These are phyloP conservation scores for Polyergus mexicanus DNA, from an alignment of 1,140 invertebrate species.

Conservation along the genomic window DNA sequence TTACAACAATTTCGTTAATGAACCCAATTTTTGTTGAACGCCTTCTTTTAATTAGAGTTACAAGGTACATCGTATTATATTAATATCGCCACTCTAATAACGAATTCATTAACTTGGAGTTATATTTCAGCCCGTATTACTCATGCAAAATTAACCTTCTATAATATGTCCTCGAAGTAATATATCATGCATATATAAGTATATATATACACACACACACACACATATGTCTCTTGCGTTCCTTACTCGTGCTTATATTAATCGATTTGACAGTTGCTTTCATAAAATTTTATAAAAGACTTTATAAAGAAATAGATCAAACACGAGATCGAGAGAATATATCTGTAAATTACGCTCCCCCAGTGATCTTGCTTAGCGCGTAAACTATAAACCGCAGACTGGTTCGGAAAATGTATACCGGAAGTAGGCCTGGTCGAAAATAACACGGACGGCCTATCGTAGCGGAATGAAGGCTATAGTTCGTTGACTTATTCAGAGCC, in stretches of 20 bases:
- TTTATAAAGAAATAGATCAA: background rate
- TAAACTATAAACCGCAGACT: conserved; percentile 9
- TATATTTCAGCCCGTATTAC: conserved; percentile 10
- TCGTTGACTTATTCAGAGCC: conserved; percentile 58
- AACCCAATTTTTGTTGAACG: background rate
- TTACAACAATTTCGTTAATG: background rate
- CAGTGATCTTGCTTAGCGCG: background rate
- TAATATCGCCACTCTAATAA: conserved; percentile 5
- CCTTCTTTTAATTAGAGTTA: background rate
- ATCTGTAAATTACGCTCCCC: background rate
- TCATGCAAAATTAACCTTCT: conserved; percentile 44
- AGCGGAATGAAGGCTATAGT: conserved; percentile 52
- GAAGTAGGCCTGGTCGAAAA: conserved; percentile 53
- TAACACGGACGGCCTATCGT: conserved; percentile 24
- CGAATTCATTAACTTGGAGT: conserved; percentile 30
- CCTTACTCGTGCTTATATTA: background rate
- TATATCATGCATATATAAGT: background rate
- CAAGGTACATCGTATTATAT: background rate
- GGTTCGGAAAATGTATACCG: conserved; percentile 47
- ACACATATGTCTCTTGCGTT: background rate
- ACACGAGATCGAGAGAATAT: background rate
- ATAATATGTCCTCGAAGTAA: conserved; percentile 37
- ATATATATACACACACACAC: no score
- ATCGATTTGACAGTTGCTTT: background rate
- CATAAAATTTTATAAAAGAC: background rate